A percentile compares a stretch with the other conserved stretches of the same genome.
Evolutionary conservation across 2,113 vertebrate genomes (phyloP).

Genomic region (Chelonoidis abingdonii): DNA sequence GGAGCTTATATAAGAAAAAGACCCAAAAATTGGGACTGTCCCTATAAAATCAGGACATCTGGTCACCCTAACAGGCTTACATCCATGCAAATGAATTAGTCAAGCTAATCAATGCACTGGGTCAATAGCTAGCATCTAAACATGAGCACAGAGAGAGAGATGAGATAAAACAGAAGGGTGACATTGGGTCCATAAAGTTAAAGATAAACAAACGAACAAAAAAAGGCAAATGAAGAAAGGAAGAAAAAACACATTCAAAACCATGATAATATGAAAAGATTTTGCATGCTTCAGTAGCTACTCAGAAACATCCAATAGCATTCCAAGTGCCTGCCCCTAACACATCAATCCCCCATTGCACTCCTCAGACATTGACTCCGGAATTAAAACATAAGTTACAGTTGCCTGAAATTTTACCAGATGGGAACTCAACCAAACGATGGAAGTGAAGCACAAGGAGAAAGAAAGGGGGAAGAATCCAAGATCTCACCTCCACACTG

Average conservation of each 20-base stretch:
- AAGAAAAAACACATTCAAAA: conserved; percentile 48
- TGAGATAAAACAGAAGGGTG: conserved; percentile 1
- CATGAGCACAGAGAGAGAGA: not conserved
- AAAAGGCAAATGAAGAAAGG: conserved; percentile 36
- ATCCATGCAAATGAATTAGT: conserved; percentile 46
- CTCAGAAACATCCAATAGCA: conserved; percentile 12
- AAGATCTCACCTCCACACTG: not conserved
- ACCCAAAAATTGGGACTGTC: too few species aligned
- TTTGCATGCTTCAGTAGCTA: conserved; percentile 37
- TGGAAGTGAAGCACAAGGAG: not conserved
- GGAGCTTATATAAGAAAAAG: too few species aligned
- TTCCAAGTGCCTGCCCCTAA: not conserved
- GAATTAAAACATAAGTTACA: not conserved
- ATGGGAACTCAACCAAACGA: not conserved
- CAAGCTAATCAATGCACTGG: conserved; percentile 44
- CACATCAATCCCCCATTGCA: not conserved
- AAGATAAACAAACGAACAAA: conserved; percentile 45
- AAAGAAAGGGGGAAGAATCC: not conserved
- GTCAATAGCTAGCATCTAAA: conserved; percentile 28
- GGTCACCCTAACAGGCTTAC: not conserved
- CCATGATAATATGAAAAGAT: conserved; percentile 39
- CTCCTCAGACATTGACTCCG: not conserved
- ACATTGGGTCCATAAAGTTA: conserved; percentile 24
- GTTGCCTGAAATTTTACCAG: not conserved
- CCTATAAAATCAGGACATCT: too few species aligned